Conservation (phyloP, 2,797 vertebrate species). For the Sebastes paucispinis region DNA sequence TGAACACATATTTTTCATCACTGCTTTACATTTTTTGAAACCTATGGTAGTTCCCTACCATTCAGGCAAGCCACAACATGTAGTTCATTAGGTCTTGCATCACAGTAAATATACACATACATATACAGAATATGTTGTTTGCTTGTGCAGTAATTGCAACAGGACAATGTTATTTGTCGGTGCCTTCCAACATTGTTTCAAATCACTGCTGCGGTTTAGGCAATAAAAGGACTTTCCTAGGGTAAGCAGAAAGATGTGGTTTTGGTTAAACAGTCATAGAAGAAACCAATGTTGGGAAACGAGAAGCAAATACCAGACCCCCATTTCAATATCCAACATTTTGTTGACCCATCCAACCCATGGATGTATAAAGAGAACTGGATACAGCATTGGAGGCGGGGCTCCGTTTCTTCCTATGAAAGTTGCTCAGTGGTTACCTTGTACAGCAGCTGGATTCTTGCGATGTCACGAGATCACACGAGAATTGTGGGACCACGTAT, state of each 20-base stretch:
- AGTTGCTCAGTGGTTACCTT: too few relatives aligned
- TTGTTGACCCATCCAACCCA: background rate
- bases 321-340: background rate
- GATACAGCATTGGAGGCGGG: background rate
- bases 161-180: background rate
- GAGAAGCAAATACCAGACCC: background rate
- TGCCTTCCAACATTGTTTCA: background rate
- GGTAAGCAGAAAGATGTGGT: background rate
- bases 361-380: background rate
- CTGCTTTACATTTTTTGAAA: background rate
- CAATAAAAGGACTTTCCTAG: background rate
- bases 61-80: background rate
- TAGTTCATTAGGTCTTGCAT: background rate
- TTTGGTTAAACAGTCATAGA: background rate
- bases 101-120: background rate
- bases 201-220: background rate
- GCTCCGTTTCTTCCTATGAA: background rate
- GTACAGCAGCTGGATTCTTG: too few relatives aligned
- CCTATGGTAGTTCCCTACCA: background rate
- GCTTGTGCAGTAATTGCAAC: background rate
- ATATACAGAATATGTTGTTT: background rate
- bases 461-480: too few relatives aligned
- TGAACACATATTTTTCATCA: background rate
- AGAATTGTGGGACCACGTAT: too few relatives aligned
- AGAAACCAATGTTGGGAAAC: background rate